Evolutionary conservation across 2,888 invertebrate species (phyloP), one percentile per base, ranked within the genome.

Genomic region (Ichneumoninae sp.): DNA sequence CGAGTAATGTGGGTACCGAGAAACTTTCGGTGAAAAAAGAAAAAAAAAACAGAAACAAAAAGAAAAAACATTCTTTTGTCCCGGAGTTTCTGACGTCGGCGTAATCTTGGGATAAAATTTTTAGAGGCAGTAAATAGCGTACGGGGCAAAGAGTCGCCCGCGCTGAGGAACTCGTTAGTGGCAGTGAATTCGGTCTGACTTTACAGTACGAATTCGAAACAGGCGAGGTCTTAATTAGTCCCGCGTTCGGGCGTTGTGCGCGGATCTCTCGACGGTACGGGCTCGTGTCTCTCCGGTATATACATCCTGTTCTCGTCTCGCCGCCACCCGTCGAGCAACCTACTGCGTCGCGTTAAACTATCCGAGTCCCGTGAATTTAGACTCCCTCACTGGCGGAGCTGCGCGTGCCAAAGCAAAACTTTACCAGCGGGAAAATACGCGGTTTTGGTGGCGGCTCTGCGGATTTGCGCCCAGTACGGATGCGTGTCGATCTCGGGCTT

Each of bases 291-390:
- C 30, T 47, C n/a, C 3, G 57, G 47, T 65, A 52, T 83, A 80
- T 75, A 60, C 82, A 57, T 26, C 57, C 81, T 79, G 70, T 86
- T 50, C 81, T 80, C 77, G 80, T 83, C 50, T 83, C 66, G 60
- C 74, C 70, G 70, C 74, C 73, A 81, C 69, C 70, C 63, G 52
- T 7, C 66, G 8, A 13, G 40, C 13, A 33, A 19, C 19, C 40
- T 36, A n/a, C 36, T 19, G 36, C 22, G 19, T 36, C 36, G 19
- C 19, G 57, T 30, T 19, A 54, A 81, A 68, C 57, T 68, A 68
- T 57, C 47, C 57, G 66, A 33, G n/a, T 26, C 50, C 22, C 65
- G 50, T 6, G 66, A 22, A 13, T 57, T 47, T 68, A 73, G 44
- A 33, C 19, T 40, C 30, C 33, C 19, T 8, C 6, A n/a, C 33